Percentiles rank a stretch among this genome's conserved stretches.
Evolutionary conservation across 2,888 invertebrate species (phyloP).

Genomic region (Linnaemya vulpina): DNA sequence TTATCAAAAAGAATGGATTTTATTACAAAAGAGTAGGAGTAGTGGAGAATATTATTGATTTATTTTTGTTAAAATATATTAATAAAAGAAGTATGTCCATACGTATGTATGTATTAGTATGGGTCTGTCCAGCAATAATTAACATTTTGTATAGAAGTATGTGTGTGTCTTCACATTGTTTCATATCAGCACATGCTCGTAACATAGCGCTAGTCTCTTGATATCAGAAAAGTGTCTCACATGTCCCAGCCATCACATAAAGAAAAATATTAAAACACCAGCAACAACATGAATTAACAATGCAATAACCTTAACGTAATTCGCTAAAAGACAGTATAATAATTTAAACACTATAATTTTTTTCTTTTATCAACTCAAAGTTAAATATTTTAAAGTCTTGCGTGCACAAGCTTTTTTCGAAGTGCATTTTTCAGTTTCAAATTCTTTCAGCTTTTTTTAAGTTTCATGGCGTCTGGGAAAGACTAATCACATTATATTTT

Average conservation of each 20-base stretch:
- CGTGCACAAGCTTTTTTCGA: constrained; percentile 26
- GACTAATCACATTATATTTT: constrained; percentile 82
- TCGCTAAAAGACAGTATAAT: background rate
- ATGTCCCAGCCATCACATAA: constrained; percentile 38
- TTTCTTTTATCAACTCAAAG: constrained; percentile 5
- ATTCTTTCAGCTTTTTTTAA: constrained; percentile 63
- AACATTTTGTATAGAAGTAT: background rate
- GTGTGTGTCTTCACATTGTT: background rate
- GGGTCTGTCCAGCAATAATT: too few species aligned
- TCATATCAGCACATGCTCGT: background rate
- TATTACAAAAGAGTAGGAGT: too few species aligned
- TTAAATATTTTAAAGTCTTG: constrained; percentile 4
- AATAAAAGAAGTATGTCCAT: background rate
- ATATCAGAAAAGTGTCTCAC: background rate
- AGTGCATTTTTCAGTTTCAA: constrained; percentile 47
- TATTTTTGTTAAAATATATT: too few species aligned
- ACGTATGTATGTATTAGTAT: background rate
- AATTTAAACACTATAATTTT: background rate
- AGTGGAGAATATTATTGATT: too few species aligned
- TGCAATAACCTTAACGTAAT: background rate
- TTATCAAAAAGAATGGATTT: too few species aligned
- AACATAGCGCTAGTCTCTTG: background rate
- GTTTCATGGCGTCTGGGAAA: constrained; percentile 83
- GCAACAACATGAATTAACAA: constrained; percentile 15
- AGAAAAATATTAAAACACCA: constrained; percentile 12